These are phyloP conservation scores for Ichneumoninae sp. DNA, from an alignment of 2,888 invertebrate species.

Conservation along the genomic window DNA sequence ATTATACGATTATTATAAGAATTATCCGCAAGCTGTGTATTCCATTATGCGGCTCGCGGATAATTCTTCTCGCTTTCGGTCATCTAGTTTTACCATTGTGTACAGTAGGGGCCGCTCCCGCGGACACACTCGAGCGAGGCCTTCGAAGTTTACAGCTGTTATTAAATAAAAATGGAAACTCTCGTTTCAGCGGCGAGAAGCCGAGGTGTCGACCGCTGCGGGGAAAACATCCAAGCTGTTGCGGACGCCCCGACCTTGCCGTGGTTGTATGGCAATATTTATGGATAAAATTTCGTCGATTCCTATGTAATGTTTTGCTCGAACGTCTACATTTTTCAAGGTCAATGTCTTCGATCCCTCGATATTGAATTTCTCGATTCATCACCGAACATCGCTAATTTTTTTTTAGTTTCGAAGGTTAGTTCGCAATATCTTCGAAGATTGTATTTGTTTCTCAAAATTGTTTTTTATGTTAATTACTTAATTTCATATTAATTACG, in stretches of 20 bases:
- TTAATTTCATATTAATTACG: too few relatives aligned
- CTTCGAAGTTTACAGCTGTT: constrained; percentile 27
- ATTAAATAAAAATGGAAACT: constrained; percentile 45
- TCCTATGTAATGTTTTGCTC: constrained; percentile 31
- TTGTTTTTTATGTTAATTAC: too few relatives aligned
- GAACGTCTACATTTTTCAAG: constrained; percentile 1
- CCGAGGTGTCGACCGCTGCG: constrained; percentile 1
- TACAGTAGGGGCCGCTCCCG: background rate
- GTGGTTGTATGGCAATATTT: constrained; percentile 13
- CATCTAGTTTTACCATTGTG: background rate
- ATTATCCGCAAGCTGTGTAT: constrained; percentile 31
- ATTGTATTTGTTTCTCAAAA: too few relatives aligned
- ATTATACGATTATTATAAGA: background rate
- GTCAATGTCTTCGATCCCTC: constrained; percentile 16
- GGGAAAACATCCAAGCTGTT: constrained; percentile 19
- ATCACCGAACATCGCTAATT: background rate
- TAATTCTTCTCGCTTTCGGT: constrained; percentile 14
- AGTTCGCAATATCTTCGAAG: background rate
- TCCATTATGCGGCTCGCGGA: background rate
- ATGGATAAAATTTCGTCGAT: constrained; percentile 26
- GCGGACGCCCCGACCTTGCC: constrained; percentile 35
- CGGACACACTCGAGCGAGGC: background rate
- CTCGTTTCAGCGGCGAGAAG: constrained; percentile 17
- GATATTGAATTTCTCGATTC: background rate
- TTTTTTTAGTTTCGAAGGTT: background rate